Evolutionary conservation across 2,113 vertebrate species (phyloP), one percentile per base, ranked within the genome.

Genomic region (Dryoscopus gambensis): DNA sequence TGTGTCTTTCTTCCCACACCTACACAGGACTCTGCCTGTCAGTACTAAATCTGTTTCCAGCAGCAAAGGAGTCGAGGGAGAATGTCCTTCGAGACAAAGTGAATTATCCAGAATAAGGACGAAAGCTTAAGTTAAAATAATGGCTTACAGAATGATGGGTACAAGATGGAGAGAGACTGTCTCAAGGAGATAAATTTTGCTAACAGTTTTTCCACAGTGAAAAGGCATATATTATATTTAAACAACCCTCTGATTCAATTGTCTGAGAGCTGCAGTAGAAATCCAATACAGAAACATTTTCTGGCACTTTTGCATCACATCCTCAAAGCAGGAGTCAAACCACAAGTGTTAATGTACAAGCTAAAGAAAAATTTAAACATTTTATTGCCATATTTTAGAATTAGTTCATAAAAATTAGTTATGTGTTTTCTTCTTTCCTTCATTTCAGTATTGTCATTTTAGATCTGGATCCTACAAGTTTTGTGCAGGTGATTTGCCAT

Each of bases 1-100:
- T 88, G 71, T 94, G 83, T 57, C 76, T 82, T 35, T 94, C 93
- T 95, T 92, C 86, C 69, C 93, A 94, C 90, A 96, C 93, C 85
- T 95, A 81, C 71, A 89, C 40, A 87, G 59, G 65, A 92, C 73
- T 95, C 59, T 83, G 59, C 30, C 63, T 95, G 90, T 93, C 87
- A 88, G 87, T 88, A 56, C 75, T 77, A 93, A 93, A 83, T 86
- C 67, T 80, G 56, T 88, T 94, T 90, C 40, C 64, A 89, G 56
- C 79, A 94, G 71, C 68, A 91, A 95, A 73, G 10, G 59, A 94
- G 57, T 52, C 5, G 0, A 40, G 52, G 47, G 47, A 91, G 24
- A 94, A 50, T 8, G 25, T 69, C 76, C 76, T 57, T 23, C 67
- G 62, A 95, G 88, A 93, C 47, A 17, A 37, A 87, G 21, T 46